Conservation (phyloP, 2,113 vertebrate genomes). For the Ranitomeya variabilis region DNA sequence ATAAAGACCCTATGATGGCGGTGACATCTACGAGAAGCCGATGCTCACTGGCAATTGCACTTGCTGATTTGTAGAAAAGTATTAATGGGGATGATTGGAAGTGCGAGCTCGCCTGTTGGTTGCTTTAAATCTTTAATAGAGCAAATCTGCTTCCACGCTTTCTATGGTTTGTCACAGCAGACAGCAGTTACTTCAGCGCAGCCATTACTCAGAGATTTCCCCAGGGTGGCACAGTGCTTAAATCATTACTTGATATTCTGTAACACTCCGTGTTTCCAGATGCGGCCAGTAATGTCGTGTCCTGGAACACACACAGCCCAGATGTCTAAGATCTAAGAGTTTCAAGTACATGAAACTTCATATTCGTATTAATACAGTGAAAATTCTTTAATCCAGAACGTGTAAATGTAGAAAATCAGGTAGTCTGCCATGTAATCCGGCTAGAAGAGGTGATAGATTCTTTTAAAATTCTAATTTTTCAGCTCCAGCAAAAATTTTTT, state of each 20-base stretch:
- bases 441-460: no score
- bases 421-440: neutral
- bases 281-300: conserved; percentile 10
- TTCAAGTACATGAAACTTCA: conserved; percentile 2
- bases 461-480: no score
- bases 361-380: neutral
- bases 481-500: no score
- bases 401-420: neutral
- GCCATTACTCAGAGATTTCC: conserved; percentile 54
- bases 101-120: neutral
- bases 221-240: conserved; percentile 39
- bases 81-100: neutral
- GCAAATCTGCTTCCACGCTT: neutral
- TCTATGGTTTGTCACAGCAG: conserved; percentile 42
- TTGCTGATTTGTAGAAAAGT: neutral
- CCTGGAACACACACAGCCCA: conserved; percentile 12
- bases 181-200: conserved; percentile 43
- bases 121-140: conserved; percentile 32
- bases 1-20: neutral
- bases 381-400: neutral
- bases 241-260: conserved; percentile 45
- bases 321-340: conserved; percentile 1
- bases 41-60: neutral
- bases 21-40: neutral
- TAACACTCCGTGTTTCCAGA: conserved; percentile 47